phyloP scores from a whole-genome alignment of 1,140 invertebrate species.

The Zophobas morio region DNA sequence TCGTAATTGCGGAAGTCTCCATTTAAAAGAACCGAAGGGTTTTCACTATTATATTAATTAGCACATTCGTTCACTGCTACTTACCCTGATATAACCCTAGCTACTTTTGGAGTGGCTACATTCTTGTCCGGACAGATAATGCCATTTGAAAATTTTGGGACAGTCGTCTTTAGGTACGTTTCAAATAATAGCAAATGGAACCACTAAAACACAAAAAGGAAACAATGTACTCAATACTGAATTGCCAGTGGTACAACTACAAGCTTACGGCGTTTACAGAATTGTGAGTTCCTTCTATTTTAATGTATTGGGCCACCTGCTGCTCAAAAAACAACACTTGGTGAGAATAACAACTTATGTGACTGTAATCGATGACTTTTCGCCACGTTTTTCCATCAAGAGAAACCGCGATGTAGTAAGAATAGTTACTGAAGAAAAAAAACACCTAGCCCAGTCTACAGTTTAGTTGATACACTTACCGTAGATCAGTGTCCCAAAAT shows the following conservation, averaged over 20 bases:
- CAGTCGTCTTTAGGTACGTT: neutral
- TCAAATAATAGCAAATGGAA: slow-evolving; percentile 8
- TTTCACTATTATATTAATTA: too few species aligned
- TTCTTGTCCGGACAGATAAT: neutral
- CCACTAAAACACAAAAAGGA: neutral
- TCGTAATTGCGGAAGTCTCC: too few species aligned
- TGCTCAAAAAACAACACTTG: neutral
- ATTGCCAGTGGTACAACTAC: neutral
- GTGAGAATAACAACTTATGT: neutral
- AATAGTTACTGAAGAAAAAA: neutral
- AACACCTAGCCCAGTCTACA: neutral
- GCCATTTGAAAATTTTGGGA: neutral
- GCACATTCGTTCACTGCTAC: too few species aligned
- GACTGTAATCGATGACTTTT: slow-evolving; percentile 1
- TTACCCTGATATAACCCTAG: too few species aligned
- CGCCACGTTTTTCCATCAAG: neutral
- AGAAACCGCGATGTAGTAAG: slow-evolving; percentile 11
- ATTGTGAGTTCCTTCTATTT: slow-evolving; percentile 10
- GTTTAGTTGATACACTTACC: neutral
- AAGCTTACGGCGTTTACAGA: neutral
- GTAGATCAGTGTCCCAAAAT: neutral
- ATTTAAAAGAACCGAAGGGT: too few species aligned
- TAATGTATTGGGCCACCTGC: neutral
- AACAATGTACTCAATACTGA: neutral
- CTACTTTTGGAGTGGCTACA: neutral